Evolutionary conservation across 2,113 vertebrate genomes (phyloP), one percentile per base, ranked within the genome.

Genomic region (Hippocampus guttulatus): DNA sequence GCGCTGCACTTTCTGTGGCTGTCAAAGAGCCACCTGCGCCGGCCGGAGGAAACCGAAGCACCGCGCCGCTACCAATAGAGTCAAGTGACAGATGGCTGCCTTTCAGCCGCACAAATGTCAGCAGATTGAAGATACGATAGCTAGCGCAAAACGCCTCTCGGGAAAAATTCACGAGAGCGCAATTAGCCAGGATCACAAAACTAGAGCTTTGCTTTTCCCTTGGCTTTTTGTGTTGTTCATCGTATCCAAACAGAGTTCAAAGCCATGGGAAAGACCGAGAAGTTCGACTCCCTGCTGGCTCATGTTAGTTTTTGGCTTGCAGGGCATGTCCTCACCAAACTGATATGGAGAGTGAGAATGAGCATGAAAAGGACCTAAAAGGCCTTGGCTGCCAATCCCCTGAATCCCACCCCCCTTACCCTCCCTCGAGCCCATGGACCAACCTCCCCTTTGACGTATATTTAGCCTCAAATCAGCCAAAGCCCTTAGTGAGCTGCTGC

Each of bases 381-480:
- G 69, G 64, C 66, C 72, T 60, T 74, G 81, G 70, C 81, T 77
- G 38, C 65, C 30, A 54, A 64, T 73, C 67, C 68, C 75, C 40
- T 52, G 81, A 61, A 82, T 75, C 67, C 60, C 73, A 12, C 47
- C 47, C 73, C 14, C 65, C 5, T 38, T 1, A 6, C 33, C 33
- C 5, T 6, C 47, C 64, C 70, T 79, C 16, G 66, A 52, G 73
- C 76, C 67, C 11, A 18, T 70, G 68, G 64, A 84, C 73, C 71
- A 54, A 75, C 60, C 70, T 84, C 74, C 79, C 79, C 77, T 75
- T 83, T 83, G 78, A 80, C 74, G 79, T 78, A 81, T 69, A 85
- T 87, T 82, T 78, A 83, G 79, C 85, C 73, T 72, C 10, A 81
- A 80, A 80, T 87, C 76, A 83, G 72, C 72, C 76, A 84, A 87